A percentile compares a stretch with the other conserved stretches of the same genome.
These are phyloP conservation scores for Xenops minutus DNA, from an alignment of 2,797 vertebrate genomes.

Conservation along the genomic window DNA sequence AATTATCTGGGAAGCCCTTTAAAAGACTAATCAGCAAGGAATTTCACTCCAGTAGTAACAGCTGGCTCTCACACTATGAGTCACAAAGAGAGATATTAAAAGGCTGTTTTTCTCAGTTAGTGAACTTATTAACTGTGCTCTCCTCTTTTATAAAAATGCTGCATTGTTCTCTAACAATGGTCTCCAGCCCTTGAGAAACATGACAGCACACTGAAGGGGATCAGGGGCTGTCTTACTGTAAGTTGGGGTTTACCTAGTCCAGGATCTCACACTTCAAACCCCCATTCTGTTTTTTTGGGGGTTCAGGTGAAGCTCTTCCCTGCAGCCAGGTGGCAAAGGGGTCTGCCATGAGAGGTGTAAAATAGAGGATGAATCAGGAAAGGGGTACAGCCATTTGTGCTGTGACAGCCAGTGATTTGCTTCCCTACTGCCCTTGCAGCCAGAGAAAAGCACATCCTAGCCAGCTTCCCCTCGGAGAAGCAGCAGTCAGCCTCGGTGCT, in stretches of 20 bases:
- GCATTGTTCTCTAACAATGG: conserved; percentile 57
- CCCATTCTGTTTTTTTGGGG: not conserved
- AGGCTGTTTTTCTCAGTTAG: conserved; percentile 60
- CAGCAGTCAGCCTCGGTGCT: not conserved
- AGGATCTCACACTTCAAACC: not conserved
- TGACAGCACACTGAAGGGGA: not conserved
- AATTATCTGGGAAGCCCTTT: conserved; percentile 67
- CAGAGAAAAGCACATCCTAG: fast-evolving
- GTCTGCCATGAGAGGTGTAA: fast-evolving
- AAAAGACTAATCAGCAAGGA: conserved; percentile 69
- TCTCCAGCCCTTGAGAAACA: conserved; percentile 1
- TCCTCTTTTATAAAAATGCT: conserved; percentile 44
- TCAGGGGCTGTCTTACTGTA: not conserved
- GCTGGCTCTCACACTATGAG: conserved; percentile 63
- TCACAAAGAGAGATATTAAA: conserved; percentile 67
- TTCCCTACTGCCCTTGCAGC: not conserved
- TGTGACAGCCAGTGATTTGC: fast-evolving
- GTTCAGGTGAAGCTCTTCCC: not conserved
- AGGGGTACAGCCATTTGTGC: fast-evolving
- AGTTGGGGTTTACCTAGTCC: not conserved
- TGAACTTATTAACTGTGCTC: conserved; percentile 59
- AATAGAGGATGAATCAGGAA: not conserved
- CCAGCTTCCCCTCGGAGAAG: not conserved
- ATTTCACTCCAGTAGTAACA: conserved; percentile 69
- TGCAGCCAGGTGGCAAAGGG: not conserved